phyloP scores from a whole-genome alignment of 2,797 vertebrate species.

The Myotis myotis region DNA sequence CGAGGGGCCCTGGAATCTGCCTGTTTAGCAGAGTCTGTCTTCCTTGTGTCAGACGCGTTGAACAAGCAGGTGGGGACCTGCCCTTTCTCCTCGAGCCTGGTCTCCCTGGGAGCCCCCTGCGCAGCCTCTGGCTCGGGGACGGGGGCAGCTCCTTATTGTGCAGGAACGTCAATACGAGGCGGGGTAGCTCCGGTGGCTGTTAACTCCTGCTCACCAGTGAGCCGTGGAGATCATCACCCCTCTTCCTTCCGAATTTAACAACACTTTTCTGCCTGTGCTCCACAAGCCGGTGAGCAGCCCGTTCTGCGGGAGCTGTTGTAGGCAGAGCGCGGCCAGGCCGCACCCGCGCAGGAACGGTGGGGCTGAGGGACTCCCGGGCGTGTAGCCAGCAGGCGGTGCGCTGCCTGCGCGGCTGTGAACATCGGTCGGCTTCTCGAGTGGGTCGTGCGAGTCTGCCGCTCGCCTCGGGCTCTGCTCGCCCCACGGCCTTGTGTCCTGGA shows the following conservation, averaged over 20 bases:
- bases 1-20: no score
- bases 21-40: no score
- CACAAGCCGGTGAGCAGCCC: not conserved
- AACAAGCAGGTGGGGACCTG: no score
- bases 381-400: no score
- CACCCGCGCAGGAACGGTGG: no score
- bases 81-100: not conserved
- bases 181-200: not conserved
- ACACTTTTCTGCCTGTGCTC: not conserved
- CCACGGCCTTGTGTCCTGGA: not conserved
- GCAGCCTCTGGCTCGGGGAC: not conserved
- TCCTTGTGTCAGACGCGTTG: no score
- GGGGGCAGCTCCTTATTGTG: accelerated
- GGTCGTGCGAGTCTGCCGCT: no score
- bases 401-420: no score
- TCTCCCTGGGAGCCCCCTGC: not conserved
- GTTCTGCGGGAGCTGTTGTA: not conserved
- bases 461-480: no score
- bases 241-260: not conserved
- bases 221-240: not conserved
- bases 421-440: no score
- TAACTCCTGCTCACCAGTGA: not conserved
- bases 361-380: no score
- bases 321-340: not conserved
- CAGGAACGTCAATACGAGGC: not conserved